Evolutionary conservation across 2,888 invertebrate species (phyloP), one percentile per base, ranked within the genome.

Genomic region (Rhopalosiphum nymphaeae): DNA sequence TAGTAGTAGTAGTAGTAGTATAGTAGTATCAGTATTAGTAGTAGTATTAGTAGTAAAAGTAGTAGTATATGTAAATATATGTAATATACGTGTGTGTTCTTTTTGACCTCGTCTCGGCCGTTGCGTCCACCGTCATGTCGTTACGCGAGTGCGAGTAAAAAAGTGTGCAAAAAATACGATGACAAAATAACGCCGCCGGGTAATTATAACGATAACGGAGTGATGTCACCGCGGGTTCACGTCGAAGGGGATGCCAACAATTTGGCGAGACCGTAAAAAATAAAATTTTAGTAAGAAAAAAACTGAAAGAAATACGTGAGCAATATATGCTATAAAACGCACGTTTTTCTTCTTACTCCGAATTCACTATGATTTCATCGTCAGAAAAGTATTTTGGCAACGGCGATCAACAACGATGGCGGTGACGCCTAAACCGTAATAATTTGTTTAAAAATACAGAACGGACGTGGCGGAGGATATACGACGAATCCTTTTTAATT

Each of bases 361-460:
- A 84, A 91, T 36, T 56, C 90, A 13, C 36, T 13, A 49, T 92
- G 92, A 92, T 88, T 88, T 88, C 92, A 92, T 92, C 92, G 92
- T n/a, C 29, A 42, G 29, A 88, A 92, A 88, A 49, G 44, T 86
- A 36, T 92, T 88, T 88, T 92, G 92, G 92, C 92, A 92, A 36
- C 57, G 61, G 26, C 87, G 5, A 88, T 57, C 57, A 87, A 36
- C 49, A 21, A 53, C 85, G 46, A 13, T 56, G 84, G n/a, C 44
- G 26, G 57, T 49, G 78, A 78, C 78, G 36, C 36, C 78, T 78
- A 36, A 36, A 25, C 78, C 78, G 36, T 36, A 78, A 36, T 78
- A 61, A 91, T 87, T 67, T 21, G 46, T 86, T 87, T 92, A 92
- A 92, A 92, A 92, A 91, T 91, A 91, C 92, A 53, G 36, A 57